Conservation (phyloP, 2,888 invertebrate genomes). For the Trissonchulus latispiculum region DNA sequence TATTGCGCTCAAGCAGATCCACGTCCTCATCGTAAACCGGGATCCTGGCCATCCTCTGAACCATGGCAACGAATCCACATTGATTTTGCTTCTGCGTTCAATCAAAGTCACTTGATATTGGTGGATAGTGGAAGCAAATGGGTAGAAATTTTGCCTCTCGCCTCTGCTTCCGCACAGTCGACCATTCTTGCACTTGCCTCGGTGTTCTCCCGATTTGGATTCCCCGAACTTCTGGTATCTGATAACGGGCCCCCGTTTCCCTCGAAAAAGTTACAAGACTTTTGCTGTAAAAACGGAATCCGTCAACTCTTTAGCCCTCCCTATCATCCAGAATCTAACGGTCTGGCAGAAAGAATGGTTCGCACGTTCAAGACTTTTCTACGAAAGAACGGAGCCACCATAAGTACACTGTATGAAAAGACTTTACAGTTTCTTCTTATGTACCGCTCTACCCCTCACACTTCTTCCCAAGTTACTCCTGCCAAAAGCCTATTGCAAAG, state of each 20-base stretch:
- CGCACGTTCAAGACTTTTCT: conserved; percentile 29
- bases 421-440: neutral
- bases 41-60: conserved; percentile 34
- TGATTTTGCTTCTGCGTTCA: conserved; percentile 44
- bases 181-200: conserved; percentile 29
- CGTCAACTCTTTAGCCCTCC: conserved; percentile 29
- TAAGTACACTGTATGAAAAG: neutral
- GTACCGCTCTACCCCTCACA: neutral
- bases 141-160: conserved; percentile 28
- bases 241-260: conserved; percentile 41
- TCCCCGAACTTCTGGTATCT: conserved; percentile 35
- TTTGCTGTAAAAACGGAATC: conserved; percentile 30
- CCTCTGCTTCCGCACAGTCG: conserved; percentile 9
- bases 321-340: conserved; percentile 36
- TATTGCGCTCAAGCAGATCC: conserved; percentile 26
- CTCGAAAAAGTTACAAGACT: conserved; percentile 30
- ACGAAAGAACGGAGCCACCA: neutral
- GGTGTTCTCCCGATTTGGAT: conserved; percentile 33
- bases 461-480: neutral
- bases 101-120: conserved; percentile 34
- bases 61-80: conserved; percentile 46
- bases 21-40: conserved; percentile 27
- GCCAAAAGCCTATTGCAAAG: neutral
- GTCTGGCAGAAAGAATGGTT: conserved; percentile 34
- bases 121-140: conserved; percentile 47